Evolutionary conservation across 2,888 invertebrate genomes (phyloP).

Genomic region (Heteromyza rotundicornis): DNA sequence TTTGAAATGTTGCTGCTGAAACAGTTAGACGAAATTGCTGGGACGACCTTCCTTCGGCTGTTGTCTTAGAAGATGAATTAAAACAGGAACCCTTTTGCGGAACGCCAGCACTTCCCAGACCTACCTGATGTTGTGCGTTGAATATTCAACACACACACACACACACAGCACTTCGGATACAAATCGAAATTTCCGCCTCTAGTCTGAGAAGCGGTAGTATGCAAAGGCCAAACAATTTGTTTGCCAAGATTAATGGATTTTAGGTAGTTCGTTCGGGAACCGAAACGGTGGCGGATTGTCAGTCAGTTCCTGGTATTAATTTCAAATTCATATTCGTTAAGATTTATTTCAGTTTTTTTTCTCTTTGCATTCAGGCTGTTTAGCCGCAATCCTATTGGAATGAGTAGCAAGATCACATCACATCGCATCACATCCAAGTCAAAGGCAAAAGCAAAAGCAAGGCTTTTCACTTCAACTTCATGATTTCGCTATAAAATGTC

Average conservation of each 20-base stretch:
- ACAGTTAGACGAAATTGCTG: not conserved
- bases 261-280: conserved; percentile 7
- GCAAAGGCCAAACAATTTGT: conserved; percentile 20
- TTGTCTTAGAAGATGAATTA: too few species aligned
- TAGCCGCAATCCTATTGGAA: not conserved
- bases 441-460: not conserved
- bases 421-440: not conserved
- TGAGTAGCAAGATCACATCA: not conserved
- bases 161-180: not conserved
- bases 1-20: not conserved
- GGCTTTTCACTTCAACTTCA: not conserved
- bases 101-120: not conserved
- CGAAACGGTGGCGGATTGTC: conserved; percentile 49
- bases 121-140: not conserved
- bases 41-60: not conserved
- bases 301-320: conserved; percentile 54
- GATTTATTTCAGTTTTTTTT: too few species aligned
- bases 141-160: too few species aligned
- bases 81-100: not conserved
- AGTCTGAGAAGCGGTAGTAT: not conserved
- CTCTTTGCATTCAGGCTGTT: too few species aligned
- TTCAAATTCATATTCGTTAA: conserved; percentile 52
- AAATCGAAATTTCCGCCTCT: conserved; percentile 3
- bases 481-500: not conserved
- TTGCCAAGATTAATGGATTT: conserved; percentile 44